These are phyloP conservation scores for Drosophila parthenogenetica DNA, from an alignment of 2,888 invertebrate species.

Conservation along the genomic window DNA sequence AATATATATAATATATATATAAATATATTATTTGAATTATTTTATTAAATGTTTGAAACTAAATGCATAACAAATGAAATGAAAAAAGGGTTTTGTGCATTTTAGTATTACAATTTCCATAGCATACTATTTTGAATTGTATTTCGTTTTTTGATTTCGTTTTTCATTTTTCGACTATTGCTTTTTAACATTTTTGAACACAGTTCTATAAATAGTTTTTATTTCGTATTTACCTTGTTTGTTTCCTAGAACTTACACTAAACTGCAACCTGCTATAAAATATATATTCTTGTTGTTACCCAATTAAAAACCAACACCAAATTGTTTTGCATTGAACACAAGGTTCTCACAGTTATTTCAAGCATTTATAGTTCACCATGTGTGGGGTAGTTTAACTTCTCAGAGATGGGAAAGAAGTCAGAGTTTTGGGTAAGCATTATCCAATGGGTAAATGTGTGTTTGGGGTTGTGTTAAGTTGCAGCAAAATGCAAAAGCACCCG, in stretches of 20 bases:
- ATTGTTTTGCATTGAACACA: constrained; percentile 42
- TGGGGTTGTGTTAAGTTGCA: constrained; percentile 43
- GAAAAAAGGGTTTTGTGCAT: constrained; percentile 77
- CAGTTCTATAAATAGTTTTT: constrained; percentile 47
- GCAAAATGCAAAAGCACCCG: constrained; percentile 65
- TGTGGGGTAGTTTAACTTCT: constrained; percentile 32
- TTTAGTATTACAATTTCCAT: constrained; percentile 66
- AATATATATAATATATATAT: constrained; percentile 36
- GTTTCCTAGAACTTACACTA: constrained; percentile 61
- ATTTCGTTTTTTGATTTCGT: constrained; percentile 29
- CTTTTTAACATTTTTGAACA: constrained; percentile 83
- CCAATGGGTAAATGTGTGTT: constrained; percentile 54
- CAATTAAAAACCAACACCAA: constrained; percentile 71
- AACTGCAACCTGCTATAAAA: constrained; percentile 66
- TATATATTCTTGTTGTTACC: constrained; percentile 23
- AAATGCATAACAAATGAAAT: constrained; percentile 58
- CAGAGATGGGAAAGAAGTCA: constrained; percentile 32
- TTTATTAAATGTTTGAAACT: constrained; percentile 39
- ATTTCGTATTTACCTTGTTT: constrained; percentile 63
- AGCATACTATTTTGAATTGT: constrained; percentile 69
- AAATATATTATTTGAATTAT: constrained; percentile 36
- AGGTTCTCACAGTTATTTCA: constrained; percentile 40
- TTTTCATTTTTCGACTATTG: constrained; percentile 67
- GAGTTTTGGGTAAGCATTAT: constrained; percentile 53
- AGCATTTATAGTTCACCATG: constrained; percentile 34